Conservation (phyloP, 2,113 vertebrate genomes). For the Anarrhichthys ocellatus region DNA sequence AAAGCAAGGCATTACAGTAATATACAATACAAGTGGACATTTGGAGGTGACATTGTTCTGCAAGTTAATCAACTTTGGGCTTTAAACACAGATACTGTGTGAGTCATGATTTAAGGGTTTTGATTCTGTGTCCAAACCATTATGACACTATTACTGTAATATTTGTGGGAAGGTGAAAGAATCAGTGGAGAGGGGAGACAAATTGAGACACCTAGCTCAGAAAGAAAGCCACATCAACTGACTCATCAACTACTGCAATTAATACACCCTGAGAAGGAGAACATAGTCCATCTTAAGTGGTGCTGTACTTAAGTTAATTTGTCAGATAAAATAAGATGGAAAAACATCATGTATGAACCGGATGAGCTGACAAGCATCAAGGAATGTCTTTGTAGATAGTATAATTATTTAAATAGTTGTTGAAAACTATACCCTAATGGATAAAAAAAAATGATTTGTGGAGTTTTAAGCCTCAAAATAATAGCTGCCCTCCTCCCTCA, state of each 20-base stretch:
- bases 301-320: constrained; percentile 66
- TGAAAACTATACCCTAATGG: constrained; percentile 77
- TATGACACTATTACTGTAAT: neutral
- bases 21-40: neutral
- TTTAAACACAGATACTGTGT: neutral
- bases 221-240: constrained; percentile 36
- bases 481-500: constrained; percentile 63
- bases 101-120: neutral
- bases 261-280: constrained; percentile 53
- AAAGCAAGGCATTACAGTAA: neutral
- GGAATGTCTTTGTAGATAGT: constrained; percentile 86
- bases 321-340: constrained; percentile 79
- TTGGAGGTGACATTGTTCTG: neutral
- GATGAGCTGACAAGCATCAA: constrained; percentile 87
- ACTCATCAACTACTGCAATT: constrained; percentile 62
- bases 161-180: constrained; percentile 33
- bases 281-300: constrained; percentile 61
- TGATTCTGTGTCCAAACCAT: neutral
- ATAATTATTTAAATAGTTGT: constrained; percentile 70
- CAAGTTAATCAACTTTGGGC: neutral
- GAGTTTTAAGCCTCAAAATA: constrained; percentile 64
- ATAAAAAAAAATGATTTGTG: constrained; percentile 76
- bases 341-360: constrained; percentile 80
- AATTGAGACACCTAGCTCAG: constrained; percentile 40
- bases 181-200: neutral